Conservation (phyloP, 2,113 vertebrate species). For the Rhodinocichla rosea region DNA sequence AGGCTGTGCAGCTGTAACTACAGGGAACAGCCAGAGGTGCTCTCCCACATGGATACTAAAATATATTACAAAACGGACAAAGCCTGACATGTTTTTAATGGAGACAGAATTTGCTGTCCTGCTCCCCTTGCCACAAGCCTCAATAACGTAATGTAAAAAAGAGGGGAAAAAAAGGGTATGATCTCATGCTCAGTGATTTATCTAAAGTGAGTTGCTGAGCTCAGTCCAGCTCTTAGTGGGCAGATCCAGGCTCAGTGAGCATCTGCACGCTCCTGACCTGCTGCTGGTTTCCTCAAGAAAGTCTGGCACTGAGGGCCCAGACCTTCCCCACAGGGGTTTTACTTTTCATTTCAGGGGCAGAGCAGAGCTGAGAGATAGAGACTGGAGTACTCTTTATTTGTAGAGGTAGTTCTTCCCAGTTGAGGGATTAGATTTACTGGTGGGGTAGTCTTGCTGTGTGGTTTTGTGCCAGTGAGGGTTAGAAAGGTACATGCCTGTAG, state of each 20-base stretch:
- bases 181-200: not conserved
- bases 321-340: not conserved
- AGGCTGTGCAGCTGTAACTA: not conserved
- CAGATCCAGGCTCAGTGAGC: not conserved
- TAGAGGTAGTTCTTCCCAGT: not conserved
- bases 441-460: not conserved
- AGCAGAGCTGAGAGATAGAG: not conserved
- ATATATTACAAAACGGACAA: not conserved
- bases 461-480: not conserved
- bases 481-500: not conserved
- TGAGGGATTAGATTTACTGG: not conserved
- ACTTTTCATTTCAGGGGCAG: not conserved
- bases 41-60: not conserved
- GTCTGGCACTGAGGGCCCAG: not conserved
- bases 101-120: conserved; percentile 5
- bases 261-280: not conserved
- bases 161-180: not conserved
- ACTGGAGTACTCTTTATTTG: not conserved
- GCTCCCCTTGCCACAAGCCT: not conserved
- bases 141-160: not conserved
- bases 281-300: not conserved
- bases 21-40: not conserved
- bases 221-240: not conserved
- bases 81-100: not conserved
- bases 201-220: conserved; percentile 17